Evolutionary conservation across 2,797 vertebrate genomes (phyloP).

Genomic region (Pseudochaenichthys georgianus): DNA sequence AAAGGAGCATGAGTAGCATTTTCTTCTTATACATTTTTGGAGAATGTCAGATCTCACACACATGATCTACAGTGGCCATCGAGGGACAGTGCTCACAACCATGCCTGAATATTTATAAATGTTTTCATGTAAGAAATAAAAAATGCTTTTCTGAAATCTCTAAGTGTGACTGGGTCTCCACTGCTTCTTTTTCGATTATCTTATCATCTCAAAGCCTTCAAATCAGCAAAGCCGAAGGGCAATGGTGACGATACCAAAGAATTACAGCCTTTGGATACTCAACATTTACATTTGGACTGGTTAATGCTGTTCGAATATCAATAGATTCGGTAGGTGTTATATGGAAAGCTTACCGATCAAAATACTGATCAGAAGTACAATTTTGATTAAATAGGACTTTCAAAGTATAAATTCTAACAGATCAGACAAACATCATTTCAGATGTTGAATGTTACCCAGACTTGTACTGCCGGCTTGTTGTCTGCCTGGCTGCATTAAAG

Average conservation of each 20-base stretch:
- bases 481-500: slow-evolving; percentile 7
- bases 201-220: neutral
- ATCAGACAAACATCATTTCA: neutral
- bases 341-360: neutral
- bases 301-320: neutral
- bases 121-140: neutral
- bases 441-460: neutral
- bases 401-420: neutral
- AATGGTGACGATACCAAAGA: neutral
- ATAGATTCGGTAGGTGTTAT: neutral
- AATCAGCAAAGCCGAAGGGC: neutral
- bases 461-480: slow-evolving; percentile 3
- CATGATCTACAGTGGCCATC: slow-evolving; percentile 5
- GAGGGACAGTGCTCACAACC: neutral
- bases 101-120: neutral
- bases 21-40: neutral
- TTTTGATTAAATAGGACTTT: neutral
- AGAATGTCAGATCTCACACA: neutral
- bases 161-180: neutral
- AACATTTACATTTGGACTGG: neutral
- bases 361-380: neutral
- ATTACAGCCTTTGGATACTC: neutral
- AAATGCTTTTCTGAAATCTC: neutral
- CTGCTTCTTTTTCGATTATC: neutral
- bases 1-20: neutral